phyloP scores from a whole-genome alignment of 2,888 invertebrate species.

The Hyposoter dolosus region DNA sequence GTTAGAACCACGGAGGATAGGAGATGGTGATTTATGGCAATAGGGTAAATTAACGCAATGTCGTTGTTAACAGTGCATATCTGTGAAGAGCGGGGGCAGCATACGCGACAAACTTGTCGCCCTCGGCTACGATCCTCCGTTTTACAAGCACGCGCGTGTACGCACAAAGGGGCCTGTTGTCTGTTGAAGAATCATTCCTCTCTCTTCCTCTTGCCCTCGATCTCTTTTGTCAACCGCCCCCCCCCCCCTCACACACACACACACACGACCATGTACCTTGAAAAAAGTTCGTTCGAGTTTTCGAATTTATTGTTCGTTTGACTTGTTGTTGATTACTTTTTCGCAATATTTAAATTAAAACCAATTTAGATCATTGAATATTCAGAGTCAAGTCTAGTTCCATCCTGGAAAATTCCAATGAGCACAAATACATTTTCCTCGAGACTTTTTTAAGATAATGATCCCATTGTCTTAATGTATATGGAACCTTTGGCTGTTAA shows the following conservation, averaged over 20 bases:
- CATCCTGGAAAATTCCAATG: no score
- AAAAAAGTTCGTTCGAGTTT: background rate
- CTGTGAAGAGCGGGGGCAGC: slow-evolving; percentile 28
- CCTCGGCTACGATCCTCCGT: slow-evolving; percentile 51
- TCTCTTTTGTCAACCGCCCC: background rate
- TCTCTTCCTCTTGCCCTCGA: slow-evolving; percentile 19
- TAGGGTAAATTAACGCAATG: slow-evolving; percentile 58
- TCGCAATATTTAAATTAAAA: background rate
- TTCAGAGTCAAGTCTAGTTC: no score
- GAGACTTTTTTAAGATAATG: no score
- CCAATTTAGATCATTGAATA: background rate
- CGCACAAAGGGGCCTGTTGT: slow-evolving; percentile 55
- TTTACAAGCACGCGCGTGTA: slow-evolving; percentile 46
- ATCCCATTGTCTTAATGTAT: no score
- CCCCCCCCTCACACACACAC: slow-evolving; percentile 54
- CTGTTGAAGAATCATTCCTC: slow-evolving; percentile 29
- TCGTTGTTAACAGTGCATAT: slow-evolving; percentile 38
- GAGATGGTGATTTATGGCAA: slow-evolving; percentile 54
- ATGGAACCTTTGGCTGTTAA: background rate
- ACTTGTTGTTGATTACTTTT: background rate
- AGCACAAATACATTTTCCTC: no score
- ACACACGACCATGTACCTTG: background rate
- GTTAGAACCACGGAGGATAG: slow-evolving; percentile 36
- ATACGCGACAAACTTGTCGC: slow-evolving; percentile 55
- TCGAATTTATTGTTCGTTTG: background rate